Percentiles rank a stretch among this genome's conserved stretches.
phyloP scores from a whole-genome alignment of 2,888 invertebrate species.

The Drosophila paracracens region DNA sequence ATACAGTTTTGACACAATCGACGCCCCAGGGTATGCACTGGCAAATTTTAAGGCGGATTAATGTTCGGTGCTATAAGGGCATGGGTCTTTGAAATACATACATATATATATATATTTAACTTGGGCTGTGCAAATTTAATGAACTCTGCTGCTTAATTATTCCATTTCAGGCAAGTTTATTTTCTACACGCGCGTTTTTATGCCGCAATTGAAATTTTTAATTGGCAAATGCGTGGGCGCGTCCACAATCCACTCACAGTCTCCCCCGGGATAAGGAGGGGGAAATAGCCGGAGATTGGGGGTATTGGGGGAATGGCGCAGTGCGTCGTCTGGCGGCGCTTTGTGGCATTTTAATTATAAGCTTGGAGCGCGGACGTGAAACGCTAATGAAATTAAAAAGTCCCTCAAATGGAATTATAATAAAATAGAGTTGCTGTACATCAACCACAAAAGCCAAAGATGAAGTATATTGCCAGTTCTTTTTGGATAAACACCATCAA shows the following conservation, averaged over 20 bases:
- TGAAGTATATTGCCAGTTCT: slow-evolving; percentile 37
- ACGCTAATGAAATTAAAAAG: slow-evolving; percentile 76
- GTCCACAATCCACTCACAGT: slow-evolving; percentile 77
- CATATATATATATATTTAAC: slow-evolving; percentile 61
- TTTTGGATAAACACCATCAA: background rate
- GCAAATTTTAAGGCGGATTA: slow-evolving; percentile 17
- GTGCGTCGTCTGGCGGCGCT: slow-evolving; percentile 58
- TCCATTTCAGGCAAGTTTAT: slow-evolving; percentile 78
- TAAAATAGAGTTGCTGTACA: slow-evolving; percentile 67
- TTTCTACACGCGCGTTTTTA: slow-evolving; percentile 81
- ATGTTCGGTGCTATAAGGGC: slow-evolving; percentile 9
- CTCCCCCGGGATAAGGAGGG: slow-evolving; percentile 9
- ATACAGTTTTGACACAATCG: slow-evolving; percentile 27
- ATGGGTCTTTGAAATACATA: slow-evolving; percentile 38
- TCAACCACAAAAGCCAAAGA: slow-evolving; percentile 41
- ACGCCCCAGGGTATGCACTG: slow-evolving; percentile 34
- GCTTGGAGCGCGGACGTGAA: slow-evolving; percentile 46
- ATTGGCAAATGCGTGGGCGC: slow-evolving; percentile 80
- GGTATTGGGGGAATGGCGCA: slow-evolving; percentile 18
- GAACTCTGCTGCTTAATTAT: slow-evolving; percentile 75
- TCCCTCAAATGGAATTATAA: slow-evolving; percentile 75
- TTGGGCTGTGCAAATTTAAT: slow-evolving; percentile 71
- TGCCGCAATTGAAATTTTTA: slow-evolving; percentile 81
- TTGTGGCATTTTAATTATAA: slow-evolving; percentile 81
- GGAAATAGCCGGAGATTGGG: background rate